phyloP scores from a whole-genome alignment of 2,113 vertebrate species.

The Rhodinocichla rosea region DNA sequence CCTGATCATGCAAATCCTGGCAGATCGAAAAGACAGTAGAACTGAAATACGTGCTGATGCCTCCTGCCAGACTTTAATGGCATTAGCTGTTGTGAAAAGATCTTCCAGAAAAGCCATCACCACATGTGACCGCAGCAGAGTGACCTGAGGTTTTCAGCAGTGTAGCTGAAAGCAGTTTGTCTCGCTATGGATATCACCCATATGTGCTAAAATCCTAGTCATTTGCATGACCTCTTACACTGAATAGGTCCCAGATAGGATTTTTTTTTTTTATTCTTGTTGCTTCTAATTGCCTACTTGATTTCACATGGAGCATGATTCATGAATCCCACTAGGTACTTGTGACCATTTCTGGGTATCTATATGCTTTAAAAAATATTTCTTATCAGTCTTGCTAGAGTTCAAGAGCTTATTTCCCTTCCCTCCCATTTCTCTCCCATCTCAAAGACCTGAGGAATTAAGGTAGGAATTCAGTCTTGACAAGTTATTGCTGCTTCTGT shows the following conservation, averaged over 20 bases:
- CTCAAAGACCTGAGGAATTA: not conserved
- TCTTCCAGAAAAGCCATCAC: not conserved
- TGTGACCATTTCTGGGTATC: not conserved
- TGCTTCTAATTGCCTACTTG: not conserved
- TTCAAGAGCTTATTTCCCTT: not conserved
- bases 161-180: not conserved
- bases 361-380: not conserved
- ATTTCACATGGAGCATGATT: not conserved
- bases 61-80: not conserved
- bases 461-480: not conserved
- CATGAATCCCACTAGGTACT: not conserved
- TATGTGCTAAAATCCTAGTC: not conserved
- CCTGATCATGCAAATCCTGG: not conserved
- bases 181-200: not conserved
- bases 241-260: not conserved
- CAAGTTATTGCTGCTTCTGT: not conserved
- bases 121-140: not conserved
- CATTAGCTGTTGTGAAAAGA: not conserved
- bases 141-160: not conserved
- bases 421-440: not conserved
- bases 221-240: not conserved
- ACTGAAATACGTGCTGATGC: not conserved
- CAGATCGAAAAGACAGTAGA: not conserved
- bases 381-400: not conserved
- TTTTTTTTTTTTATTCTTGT: not conserved